These are phyloP conservation scores for Riptortus pedestris DNA, from an alignment of 1,140 invertebrate species.

Conservation along the genomic window DNA sequence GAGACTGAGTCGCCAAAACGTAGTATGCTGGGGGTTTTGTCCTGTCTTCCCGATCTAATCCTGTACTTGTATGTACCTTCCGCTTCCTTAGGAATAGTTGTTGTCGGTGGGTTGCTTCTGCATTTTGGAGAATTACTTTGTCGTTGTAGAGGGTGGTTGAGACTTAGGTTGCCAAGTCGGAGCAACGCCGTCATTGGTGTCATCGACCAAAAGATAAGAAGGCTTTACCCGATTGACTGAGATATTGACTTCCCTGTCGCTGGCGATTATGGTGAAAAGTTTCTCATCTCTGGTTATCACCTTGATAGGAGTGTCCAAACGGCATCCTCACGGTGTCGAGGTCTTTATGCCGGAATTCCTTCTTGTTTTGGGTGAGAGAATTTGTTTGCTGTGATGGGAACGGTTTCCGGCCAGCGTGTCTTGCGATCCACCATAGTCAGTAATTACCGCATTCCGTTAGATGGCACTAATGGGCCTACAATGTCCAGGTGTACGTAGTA, in stretches of 20 bases:
- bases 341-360: too few relatives aligned
- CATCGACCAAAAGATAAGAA: neutral
- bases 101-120: neutral
- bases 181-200: neutral
- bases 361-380: too few relatives aligned
- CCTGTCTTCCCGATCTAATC: neutral
- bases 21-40: neutral
- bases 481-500: neutral
- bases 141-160: too few relatives aligned
- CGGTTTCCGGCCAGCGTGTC: neutral
- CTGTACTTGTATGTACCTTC: neutral
- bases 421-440: neutral
- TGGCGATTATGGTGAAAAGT: neutral
- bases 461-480: neutral
- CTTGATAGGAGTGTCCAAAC: too few relatives aligned
- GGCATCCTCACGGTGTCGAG: too few relatives aligned
- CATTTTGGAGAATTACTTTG: neutral
- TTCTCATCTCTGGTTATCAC: too few relatives aligned
- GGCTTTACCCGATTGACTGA: neutral
- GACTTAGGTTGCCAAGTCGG: neutral
- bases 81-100: neutral
- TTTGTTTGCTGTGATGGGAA: neutral
- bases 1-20: neutral
- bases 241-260: too few relatives aligned
- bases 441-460: neutral